These are phyloP conservation scores for Microcebus murinus DNA, from an alignment of 2,113 vertebrate species.

Conservation along the genomic window DNA sequence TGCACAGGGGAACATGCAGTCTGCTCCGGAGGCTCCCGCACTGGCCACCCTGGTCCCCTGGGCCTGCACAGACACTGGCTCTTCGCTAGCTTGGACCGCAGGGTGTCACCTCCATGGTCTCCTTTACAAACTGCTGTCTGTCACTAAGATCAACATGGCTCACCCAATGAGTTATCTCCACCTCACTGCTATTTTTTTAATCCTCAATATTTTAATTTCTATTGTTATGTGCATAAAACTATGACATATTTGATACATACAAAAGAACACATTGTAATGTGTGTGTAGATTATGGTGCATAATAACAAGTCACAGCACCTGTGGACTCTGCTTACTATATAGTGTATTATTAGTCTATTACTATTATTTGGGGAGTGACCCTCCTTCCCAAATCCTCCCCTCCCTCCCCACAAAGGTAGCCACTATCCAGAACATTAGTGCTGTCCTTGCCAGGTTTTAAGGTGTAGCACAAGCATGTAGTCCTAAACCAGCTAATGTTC, in stretches of 20 bases:
- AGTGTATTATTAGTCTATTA: fast-evolving
- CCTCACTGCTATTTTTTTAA: not conserved
- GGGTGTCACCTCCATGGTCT: not conserved
- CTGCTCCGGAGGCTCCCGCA: fast-evolving
- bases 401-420: not conserved
- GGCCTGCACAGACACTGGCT: not conserved
- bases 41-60: not conserved
- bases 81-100: not conserved
- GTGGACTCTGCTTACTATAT: too few relatives aligned
- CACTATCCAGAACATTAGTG: fast-evolving
- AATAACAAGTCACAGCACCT: too few relatives aligned
- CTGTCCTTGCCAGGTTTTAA: not conserved
- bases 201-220: not conserved
- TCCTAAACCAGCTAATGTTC: not conserved
- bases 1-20: fast-evolving
- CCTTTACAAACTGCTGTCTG: not conserved
- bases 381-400: not conserved
- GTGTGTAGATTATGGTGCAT: fast-evolving
- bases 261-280: not conserved
- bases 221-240: not conserved
- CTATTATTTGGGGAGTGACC: too few relatives aligned
- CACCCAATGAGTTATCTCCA: not conserved
- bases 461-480: not conserved
- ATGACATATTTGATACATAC: not conserved
- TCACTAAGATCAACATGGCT: not conserved